phyloP scores from a whole-genome alignment of 2,113 vertebrate genomes.

The Aldabrachelys gigantea region DNA sequence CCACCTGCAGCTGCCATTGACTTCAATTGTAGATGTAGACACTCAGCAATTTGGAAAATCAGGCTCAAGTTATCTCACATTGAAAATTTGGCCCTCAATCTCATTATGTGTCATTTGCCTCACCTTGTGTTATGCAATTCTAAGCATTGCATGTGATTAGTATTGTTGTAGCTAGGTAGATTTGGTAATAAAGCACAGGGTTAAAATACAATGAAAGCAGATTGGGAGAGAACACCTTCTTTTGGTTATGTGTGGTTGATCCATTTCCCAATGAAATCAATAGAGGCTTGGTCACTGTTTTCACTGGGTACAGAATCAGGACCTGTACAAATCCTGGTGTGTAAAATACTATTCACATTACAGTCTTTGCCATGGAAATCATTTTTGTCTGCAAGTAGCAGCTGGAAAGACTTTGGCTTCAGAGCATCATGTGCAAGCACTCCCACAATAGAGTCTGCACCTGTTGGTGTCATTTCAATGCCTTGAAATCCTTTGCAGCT shows the following conservation, averaged over 20 bases:
- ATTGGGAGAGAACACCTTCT: background rate
- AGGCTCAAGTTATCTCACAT: background rate
- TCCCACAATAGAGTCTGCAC: background rate
- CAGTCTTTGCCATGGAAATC: background rate
- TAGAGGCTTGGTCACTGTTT: background rate
- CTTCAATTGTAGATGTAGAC: background rate
- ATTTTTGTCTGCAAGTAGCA: background rate
- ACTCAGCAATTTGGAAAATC: background rate
- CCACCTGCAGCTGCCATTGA: background rate
- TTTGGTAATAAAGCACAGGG: background rate
- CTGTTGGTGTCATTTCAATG: background rate
- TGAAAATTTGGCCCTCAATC: background rate
- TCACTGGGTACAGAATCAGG: background rate
- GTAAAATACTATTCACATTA: background rate
- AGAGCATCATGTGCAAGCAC: background rate
- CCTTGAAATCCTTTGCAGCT: background rate
- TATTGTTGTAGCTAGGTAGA: background rate
- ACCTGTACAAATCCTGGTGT: background rate
- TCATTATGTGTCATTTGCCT: background rate
- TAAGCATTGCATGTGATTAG: background rate
- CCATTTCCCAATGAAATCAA: background rate
- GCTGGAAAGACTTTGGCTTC: background rate
- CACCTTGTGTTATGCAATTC: background rate
- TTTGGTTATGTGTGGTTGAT: background rate
- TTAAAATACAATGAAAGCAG: background rate